phyloP scores from a whole-genome alignment of 2,113 vertebrate genomes.

The Todiramphus saurophagus region DNA sequence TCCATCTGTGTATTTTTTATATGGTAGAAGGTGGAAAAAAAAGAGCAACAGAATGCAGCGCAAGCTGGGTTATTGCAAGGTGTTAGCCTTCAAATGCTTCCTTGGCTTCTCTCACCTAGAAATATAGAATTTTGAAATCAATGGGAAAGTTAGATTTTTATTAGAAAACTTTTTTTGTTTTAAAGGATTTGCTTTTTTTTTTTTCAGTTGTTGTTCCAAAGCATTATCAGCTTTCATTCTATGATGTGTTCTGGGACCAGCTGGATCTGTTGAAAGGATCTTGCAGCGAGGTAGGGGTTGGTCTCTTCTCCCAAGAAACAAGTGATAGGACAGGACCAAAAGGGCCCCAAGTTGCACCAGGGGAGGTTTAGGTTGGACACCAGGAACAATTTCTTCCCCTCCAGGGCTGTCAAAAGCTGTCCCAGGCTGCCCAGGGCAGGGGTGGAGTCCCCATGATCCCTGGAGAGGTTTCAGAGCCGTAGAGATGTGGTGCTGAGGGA shows the following conservation, averaged over 20 bases:
- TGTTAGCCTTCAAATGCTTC: not conserved
- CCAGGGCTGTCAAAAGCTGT: too few species aligned
- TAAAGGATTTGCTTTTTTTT: not conserved
- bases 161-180: not conserved
- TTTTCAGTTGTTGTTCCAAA: rapidly evolving
- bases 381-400: not conserved
- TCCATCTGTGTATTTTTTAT: not conserved
- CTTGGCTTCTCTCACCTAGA: not conserved
- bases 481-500: not conserved
- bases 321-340: not conserved
- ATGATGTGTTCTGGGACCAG: not conserved
- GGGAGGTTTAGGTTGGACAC: not conserved
- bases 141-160: not conserved
- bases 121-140: not conserved
- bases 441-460: not conserved
- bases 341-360: not conserved
- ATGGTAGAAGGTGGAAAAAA: not conserved
- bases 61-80: not conserved
- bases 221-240: not conserved
- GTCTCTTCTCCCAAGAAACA: not conserved
- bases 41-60: not conserved
- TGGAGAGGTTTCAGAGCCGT: not conserved
- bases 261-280: not conserved
- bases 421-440: not conserved
- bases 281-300: not conserved